Percentiles rank a stretch among this genome's conserved stretches.
phyloP scores from a whole-genome alignment of 2,888 invertebrate species.

The Drosophila conformis region DNA sequence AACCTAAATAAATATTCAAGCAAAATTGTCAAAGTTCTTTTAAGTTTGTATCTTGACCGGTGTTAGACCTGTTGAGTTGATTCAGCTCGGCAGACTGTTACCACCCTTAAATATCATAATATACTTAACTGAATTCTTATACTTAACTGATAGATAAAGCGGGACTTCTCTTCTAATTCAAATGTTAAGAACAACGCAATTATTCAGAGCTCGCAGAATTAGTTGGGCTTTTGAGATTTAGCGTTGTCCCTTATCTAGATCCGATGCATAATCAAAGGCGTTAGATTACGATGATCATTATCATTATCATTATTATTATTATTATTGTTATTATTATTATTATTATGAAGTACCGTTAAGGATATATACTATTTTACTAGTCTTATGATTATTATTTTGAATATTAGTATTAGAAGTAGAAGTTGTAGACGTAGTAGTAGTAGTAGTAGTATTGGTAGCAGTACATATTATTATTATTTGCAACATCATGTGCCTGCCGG shows the following conservation, averaged over 20 bases:
- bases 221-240: conserved; percentile 30
- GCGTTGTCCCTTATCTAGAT: conserved; percentile 39
- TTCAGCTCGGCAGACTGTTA: neutral
- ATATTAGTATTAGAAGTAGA: neutral
- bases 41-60: neutral
- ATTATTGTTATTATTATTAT: neutral
- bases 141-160: neutral
- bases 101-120: neutral
- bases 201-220: conserved; percentile 20
- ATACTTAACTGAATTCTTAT: neutral
- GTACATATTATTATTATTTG: conserved; percentile 39
- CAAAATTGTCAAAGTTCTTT: neutral
- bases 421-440: neutral
- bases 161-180: neutral
- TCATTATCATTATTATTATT: conserved; percentile 25
- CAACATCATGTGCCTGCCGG: conserved; percentile 36
- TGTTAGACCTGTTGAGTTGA: neutral
- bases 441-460: neutral
- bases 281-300: conserved; percentile 21
- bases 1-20: neutral
- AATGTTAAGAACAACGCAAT: neutral
- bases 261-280: conserved; percentile 39
- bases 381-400: neutral
- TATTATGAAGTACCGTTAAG: neutral
- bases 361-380: neutral